These are phyloP conservation scores for Amblyraja radiata DNA, from an alignment of 2,797 vertebrate species.

Conservation along the genomic window DNA sequence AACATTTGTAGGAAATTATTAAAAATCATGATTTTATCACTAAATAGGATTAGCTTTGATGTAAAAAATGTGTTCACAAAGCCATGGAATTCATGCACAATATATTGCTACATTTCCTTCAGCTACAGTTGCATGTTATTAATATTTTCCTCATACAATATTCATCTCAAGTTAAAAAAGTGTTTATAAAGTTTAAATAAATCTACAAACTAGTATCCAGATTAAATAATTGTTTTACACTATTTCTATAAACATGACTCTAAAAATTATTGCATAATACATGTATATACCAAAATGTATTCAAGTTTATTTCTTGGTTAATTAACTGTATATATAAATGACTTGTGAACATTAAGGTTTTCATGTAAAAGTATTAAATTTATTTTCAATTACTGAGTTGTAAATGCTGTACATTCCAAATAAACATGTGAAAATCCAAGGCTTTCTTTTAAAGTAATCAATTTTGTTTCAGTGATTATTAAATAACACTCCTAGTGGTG, in stretches of 20 bases:
- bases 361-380: slow-evolving; percentile 25
- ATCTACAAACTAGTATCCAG: background rate
- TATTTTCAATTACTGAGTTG: slow-evolving; percentile 35
- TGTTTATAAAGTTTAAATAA: slow-evolving; percentile 10
- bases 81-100: slow-evolving; percentile 1
- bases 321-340: slow-evolving; percentile 31
- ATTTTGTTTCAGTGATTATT: background rate
- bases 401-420: slow-evolving; percentile 38
- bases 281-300: background rate
- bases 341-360: slow-evolving; percentile 7
- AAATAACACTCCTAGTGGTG: background rate
- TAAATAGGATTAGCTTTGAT: background rate
- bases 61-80: background rate
- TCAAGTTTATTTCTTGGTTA: background rate
- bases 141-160: background rate
- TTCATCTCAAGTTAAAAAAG: background rate
- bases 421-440: slow-evolving; percentile 25
- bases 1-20: background rate
- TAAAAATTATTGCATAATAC: slow-evolving; percentile 6
- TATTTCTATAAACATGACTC: background rate
- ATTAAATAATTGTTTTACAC: background rate
- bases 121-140: background rate
- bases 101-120: background rate
- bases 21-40: background rate
- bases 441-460: background rate